A percentile compares a stretch with the other conserved stretches of the same genome.
Evolutionary conservation across 2,888 invertebrate species (phyloP).

Genomic region (Eulithis testata): DNA sequence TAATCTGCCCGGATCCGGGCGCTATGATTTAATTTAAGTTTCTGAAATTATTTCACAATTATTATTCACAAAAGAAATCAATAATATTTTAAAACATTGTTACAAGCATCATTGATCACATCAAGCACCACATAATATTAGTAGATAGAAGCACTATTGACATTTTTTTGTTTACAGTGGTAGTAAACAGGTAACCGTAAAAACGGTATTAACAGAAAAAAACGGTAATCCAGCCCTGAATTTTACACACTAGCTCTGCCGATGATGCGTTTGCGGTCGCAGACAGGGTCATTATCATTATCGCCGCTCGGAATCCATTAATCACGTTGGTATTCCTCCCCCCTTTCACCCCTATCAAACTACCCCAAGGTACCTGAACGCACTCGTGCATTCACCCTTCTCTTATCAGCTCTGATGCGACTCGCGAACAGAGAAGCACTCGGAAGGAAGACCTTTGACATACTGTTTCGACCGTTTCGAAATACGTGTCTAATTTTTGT

Average conservation of each 20-base stretch:
- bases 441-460: conserved; percentile 61
- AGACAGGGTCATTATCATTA: conserved; percentile 81
- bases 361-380: conserved; percentile 74
- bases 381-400: conserved; percentile 82
- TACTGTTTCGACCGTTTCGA: conserved; percentile 31
- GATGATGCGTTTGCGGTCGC: conserved; percentile 72
- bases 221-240: conserved; percentile 2
- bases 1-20: no score
- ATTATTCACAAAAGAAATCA: no score
- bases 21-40: no score
- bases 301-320: conserved; percentile 78
- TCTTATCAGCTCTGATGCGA: conserved; percentile 79
- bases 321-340: conserved; percentile 76
- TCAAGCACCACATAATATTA: no score
- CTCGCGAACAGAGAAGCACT: conserved; percentile 67
- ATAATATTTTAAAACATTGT: no score
- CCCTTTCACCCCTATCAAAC: conserved; percentile 47
- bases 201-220: no score
- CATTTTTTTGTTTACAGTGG: no score
- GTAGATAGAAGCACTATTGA: no score
- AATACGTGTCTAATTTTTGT: conserved; percentile 29
- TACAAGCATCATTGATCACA: no score
- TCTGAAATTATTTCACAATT: no score
- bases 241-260: conserved; percentile 29
- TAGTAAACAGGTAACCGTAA: neutral